These are phyloP conservation scores for Microplitis manilae DNA, from an alignment of 2,888 invertebrate genomes.

Conservation along the genomic window DNA sequence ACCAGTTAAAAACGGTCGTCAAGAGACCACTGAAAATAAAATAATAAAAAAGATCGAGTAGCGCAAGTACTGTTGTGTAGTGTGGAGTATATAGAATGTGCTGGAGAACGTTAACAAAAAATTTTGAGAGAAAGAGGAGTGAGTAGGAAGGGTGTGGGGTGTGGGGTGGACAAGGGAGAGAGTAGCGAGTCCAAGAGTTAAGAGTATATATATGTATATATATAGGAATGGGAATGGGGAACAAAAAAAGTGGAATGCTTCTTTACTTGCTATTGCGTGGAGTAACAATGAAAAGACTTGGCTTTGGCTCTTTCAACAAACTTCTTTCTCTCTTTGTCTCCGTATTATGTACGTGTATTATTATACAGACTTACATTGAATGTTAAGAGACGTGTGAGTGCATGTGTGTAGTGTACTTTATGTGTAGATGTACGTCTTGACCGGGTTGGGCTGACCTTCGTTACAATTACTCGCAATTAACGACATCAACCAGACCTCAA, in stretches of 20 bases:
- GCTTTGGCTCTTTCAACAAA: not conserved
- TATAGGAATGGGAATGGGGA: constrained; percentile 3
- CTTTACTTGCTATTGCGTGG: constrained; percentile 15
- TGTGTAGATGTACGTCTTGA: constrained; percentile 36
- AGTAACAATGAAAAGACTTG: constrained; percentile 34
- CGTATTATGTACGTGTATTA: not conserved
- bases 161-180: not conserved
- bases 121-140: not conserved
- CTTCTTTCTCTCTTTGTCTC: constrained; percentile 33
- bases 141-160: not conserved
- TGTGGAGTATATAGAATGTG: not conserved
- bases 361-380: too few species aligned
- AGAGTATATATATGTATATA: not conserved
- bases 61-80: not conserved
- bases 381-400: too few species aligned
- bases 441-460: constrained; percentile 60
- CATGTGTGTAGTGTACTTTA: too few species aligned
- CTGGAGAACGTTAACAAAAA: not conserved
- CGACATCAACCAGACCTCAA: constrained; percentile 55
- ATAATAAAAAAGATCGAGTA: not conserved
- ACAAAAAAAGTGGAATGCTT: constrained; percentile 34
- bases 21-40: not conserved
- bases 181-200: not conserved
- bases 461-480: constrained; percentile 69
- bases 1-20: constrained; percentile 18